These are phyloP conservation scores for Tyrannus savana DNA, from an alignment of 2,113 vertebrate genomes.

Conservation along the genomic window DNA sequence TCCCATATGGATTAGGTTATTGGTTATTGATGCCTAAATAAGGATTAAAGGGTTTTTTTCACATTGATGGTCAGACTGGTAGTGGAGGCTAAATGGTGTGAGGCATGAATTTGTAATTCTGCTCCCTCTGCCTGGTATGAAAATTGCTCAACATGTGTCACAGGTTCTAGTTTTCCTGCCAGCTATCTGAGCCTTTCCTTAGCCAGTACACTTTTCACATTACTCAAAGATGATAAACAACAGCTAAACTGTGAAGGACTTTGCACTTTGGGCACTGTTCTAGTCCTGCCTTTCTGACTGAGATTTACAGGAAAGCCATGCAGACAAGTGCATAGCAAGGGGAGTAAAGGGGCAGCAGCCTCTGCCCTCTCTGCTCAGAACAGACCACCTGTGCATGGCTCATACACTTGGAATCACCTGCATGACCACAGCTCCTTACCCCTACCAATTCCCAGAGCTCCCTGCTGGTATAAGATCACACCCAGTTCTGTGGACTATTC, in stretches of 20 bases:
- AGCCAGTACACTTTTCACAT: background rate
- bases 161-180: constrained; percentile 47
- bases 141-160: constrained; percentile 59
- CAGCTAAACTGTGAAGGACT: background rate
- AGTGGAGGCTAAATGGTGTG: background rate
- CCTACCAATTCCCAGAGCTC: background rate
- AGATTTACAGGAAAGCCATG: background rate
- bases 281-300: background rate
- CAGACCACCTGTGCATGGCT: background rate
- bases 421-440: background rate
- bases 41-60: background rate
- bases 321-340: background rate
- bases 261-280: background rate
- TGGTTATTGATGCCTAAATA: background rate
- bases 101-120: constrained; percentile 10
- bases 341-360: background rate
- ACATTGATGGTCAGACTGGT: background rate
- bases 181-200: constrained; percentile 4
- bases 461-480: background rate
- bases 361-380: background rate
- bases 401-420: background rate
- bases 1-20: constrained; percentile 62
- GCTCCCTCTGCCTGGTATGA: constrained; percentile 31
- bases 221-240: constrained; percentile 42
- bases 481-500: background rate